Conservation (phyloP, 2,113 vertebrate genomes). For the Psilopogon haemacephalus region DNA sequence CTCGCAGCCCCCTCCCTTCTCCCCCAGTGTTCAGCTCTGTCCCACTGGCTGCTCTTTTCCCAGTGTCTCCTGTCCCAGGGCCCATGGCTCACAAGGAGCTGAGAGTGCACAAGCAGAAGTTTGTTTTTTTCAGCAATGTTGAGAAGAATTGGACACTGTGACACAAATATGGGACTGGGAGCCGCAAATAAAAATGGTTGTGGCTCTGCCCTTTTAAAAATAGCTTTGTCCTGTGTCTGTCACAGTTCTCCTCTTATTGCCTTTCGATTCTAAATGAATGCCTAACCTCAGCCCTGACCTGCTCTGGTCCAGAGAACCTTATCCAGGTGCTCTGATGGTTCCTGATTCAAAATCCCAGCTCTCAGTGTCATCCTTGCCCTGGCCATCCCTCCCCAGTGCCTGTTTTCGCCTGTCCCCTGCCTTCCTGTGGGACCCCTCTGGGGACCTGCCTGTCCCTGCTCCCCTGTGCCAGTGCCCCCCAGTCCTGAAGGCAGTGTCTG, state of each 20-base stretch:
- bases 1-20: not conserved
- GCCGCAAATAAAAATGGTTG: conserved; percentile 61
- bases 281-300: conserved; percentile 40
- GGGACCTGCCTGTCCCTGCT: not conserved
- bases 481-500: not conserved
- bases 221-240: conserved; percentile 59
- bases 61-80: not conserved
- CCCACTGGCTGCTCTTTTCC: not conserved
- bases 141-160: conserved; percentile 53
- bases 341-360: not conserved
- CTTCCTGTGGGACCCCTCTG: conserved; percentile 6
- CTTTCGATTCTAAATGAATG: conserved; percentile 45
- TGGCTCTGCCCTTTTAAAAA: conserved; percentile 66
- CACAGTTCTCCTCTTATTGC: conserved; percentile 57
- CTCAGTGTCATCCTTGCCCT: not conserved
- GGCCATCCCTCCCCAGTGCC: not conserved
- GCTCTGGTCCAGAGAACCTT: not conserved
- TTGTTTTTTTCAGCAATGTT: not conserved
- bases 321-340: not conserved
- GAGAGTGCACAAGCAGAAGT: conserved; percentile 2
- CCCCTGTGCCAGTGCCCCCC: not conserved
- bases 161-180: conserved; percentile 53
- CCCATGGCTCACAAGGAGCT: not conserved
- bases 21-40: fast-evolving
- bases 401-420: not conserved